These are phyloP conservation scores for Frieseomelitta varia DNA, from an alignment of 1,140 invertebrate species.

Conservation along the genomic window DNA sequence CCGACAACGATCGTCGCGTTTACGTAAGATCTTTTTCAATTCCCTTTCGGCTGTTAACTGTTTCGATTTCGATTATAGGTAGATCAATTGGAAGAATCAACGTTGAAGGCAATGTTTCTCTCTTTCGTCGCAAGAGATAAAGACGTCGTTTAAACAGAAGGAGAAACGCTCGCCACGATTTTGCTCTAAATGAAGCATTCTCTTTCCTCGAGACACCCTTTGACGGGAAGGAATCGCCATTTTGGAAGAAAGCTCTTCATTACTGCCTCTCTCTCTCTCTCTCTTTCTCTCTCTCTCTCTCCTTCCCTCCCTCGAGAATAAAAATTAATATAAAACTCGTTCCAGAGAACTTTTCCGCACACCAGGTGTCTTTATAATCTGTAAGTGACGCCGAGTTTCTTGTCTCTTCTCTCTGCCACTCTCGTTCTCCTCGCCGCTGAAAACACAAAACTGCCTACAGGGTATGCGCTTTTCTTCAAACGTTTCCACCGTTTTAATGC, in stretches of 20 bases:
- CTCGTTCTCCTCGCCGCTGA: background rate
- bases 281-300: too few species aligned
- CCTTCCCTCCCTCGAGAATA: background rate
- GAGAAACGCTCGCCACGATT: background rate
- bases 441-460: background rate
- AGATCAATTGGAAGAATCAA: too few species aligned
- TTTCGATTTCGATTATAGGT: too few species aligned
- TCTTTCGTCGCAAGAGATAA: too few species aligned
- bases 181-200: background rate
- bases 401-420: background rate
- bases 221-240: background rate
- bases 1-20: too few species aligned
- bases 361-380: slow-evolving; percentile 27
- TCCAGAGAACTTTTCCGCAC: background rate
- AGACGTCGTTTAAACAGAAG: background rate
- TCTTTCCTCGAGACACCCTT: background rate
- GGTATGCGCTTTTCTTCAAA: slow-evolving; percentile 3
- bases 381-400: slow-evolving; percentile 17
- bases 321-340: slow-evolving; percentile 20
- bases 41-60: too few species aligned
- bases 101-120: too few species aligned
- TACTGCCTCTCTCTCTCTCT: too few species aligned
- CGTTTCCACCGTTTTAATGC: slow-evolving; percentile 9
- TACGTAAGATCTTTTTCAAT: too few species aligned
- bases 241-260: background rate